phyloP scores from a whole-genome alignment of 2,797 vertebrate genomes.

The Meda fulgida region DNA sequence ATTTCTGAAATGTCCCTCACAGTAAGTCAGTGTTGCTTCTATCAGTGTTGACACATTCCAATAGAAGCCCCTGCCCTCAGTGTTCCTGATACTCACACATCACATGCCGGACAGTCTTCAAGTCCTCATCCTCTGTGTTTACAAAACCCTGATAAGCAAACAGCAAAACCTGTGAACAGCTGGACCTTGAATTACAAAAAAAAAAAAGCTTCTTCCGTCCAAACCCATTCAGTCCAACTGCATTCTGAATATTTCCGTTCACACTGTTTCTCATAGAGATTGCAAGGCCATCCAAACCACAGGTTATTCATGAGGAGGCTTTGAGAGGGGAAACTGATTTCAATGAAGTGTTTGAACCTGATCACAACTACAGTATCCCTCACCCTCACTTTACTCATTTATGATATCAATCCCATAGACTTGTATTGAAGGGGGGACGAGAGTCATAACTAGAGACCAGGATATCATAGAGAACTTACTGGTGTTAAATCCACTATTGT shows the following conservation, averaged over 20 bases:
- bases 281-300: constrained; percentile 8
- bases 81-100: constrained; percentile 14
- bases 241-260: neutral
- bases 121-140: constrained; percentile 39
- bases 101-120: constrained; percentile 51
- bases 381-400: neutral
- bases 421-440: neutral
- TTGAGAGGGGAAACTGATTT: neutral
- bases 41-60: constrained; percentile 26
- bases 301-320: neutral
- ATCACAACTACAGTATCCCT: neutral
- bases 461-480: neutral
- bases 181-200: neutral
- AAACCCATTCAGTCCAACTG: neutral
- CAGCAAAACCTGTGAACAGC: neutral
- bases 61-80: neutral
- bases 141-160: constrained; percentile 40
- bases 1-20: neutral
- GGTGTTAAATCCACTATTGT: too few relatives aligned
- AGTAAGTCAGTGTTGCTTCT: constrained; percentile 11
- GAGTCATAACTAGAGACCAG: too few relatives aligned
- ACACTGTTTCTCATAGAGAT: neutral
- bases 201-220: neutral
- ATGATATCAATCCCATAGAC: neutral
- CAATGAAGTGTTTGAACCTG: neutral